Evolutionary conservation across 2,888 invertebrate species (phyloP).

Genomic region (Tanytarsus gracilentus): DNA sequence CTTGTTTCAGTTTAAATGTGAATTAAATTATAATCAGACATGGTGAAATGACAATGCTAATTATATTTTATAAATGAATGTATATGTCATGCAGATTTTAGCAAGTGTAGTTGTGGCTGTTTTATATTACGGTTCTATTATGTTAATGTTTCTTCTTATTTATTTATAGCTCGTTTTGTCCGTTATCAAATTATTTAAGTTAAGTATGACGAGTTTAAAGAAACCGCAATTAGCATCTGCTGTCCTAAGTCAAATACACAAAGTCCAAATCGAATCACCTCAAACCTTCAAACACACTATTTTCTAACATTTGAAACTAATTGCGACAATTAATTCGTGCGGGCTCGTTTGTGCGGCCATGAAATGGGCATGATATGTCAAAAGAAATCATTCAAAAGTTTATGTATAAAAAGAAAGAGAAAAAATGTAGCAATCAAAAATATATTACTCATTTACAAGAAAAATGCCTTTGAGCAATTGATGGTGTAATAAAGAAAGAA

Average conservation of each 20-base stretch:
- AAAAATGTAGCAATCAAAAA: background rate
- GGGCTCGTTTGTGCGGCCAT: background rate
- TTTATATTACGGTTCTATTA: too few relatives aligned
- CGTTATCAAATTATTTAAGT: too few relatives aligned
- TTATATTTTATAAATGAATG: background rate
- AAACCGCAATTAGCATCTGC: too few relatives aligned
- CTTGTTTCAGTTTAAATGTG: background rate
- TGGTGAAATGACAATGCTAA: constrained; percentile 10
- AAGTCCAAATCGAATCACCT: too few relatives aligned
- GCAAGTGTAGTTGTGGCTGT: too few relatives aligned
- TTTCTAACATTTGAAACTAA: too few relatives aligned
- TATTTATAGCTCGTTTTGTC: too few relatives aligned
- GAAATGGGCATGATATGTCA: constrained; percentile 10
- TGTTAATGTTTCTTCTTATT: too few relatives aligned
- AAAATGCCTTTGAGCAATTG: background rate
- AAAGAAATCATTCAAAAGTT: background rate
- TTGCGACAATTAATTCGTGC: constrained; percentile 1
- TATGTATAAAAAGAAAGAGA: background rate
- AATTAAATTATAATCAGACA: constrained; percentile 15
- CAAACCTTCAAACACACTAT: too few relatives aligned
- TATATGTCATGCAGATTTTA: background rate
- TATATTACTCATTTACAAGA: background rate
- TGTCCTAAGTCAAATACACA: too few relatives aligned
- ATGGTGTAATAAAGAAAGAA: background rate
- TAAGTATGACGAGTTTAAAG: too few relatives aligned